phyloP scores from a whole-genome alignment of 2,113 vertebrate genomes.

The Murina feae region DNA sequence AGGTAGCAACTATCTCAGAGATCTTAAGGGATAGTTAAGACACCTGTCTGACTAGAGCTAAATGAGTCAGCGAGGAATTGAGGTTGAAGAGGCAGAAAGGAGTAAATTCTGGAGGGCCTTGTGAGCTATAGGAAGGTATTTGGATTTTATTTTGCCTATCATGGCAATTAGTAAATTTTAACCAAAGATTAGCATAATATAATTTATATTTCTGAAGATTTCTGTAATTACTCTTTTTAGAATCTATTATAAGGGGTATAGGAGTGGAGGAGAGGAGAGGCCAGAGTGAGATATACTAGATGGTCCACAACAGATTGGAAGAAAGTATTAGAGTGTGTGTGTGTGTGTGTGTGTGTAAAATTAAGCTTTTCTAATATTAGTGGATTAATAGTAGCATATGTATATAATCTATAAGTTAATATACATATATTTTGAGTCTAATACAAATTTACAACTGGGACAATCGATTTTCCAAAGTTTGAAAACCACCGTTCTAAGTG shows the following conservation, averaged over 20 bases:
- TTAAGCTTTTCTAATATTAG: not conserved
- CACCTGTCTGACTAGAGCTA: too few relatives aligned
- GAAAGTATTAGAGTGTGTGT: not conserved
- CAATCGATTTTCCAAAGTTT: constrained; percentile 46
- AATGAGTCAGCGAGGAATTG: not conserved
- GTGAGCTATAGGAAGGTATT: not conserved
- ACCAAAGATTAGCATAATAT: not conserved
- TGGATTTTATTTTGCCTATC: not conserved
- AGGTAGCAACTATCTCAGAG: not conserved
- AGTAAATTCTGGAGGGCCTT: not conserved
- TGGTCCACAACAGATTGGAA: not conserved
- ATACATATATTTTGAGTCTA: not conserved
- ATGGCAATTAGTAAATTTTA: not conserved
- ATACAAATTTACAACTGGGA: not conserved
- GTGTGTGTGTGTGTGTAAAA: not conserved
- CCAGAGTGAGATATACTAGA: not conserved
- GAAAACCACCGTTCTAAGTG: not conserved
- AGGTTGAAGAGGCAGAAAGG: not conserved
- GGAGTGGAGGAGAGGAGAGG: not conserved
- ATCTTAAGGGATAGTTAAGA: not conserved
- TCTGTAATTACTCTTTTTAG: not conserved
- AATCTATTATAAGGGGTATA: not conserved
- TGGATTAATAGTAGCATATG: not conserved
- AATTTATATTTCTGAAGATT: constrained; percentile 14
- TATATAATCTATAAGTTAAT: constrained; percentile 18